A percentile compares a stretch with the other conserved stretches of the same genome.
Evolutionary conservation across 1,140 invertebrate genomes (phyloP).

Genomic region (Ips nitidus): DNA sequence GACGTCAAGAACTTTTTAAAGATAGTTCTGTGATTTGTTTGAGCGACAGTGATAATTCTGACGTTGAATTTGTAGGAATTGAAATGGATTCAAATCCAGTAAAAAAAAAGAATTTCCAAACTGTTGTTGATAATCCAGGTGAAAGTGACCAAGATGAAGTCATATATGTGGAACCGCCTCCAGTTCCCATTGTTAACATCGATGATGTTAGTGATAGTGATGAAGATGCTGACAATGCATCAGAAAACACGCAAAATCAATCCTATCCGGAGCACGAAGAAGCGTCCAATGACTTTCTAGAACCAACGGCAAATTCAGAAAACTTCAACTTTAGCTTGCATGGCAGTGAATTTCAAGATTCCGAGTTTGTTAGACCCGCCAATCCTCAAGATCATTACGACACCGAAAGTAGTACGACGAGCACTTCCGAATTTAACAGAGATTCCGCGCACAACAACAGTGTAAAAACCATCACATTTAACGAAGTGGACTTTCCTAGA

Average conservation of each 20-base stretch:
- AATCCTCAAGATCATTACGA: constrained; percentile 39
- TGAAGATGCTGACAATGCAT: constrained; percentile 7
- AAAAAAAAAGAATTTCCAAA: background rate
- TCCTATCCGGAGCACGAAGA: constrained; percentile 26
- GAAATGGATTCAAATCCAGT: background rate
- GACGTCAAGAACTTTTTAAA: background rate
- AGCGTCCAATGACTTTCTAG: constrained; percentile 44
- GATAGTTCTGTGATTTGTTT: constrained; percentile 13
- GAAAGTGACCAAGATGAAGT: constrained; percentile 39
- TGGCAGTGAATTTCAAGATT: constrained; percentile 41
- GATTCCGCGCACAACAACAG: constrained; percentile 34
- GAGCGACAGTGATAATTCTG: constrained; percentile 26
- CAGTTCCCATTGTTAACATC: constrained; percentile 38
- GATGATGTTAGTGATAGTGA: constrained; percentile 29
- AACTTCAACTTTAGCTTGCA: constrained; percentile 45
- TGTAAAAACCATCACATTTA: constrained; percentile 42
- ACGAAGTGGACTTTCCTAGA: constrained; percentile 45
- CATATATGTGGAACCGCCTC: constrained; percentile 40
- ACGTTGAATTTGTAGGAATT: constrained; percentile 10
- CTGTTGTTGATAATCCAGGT: background rate
- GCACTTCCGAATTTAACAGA: constrained; percentile 37
- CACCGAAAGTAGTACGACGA: constrained; percentile 46
- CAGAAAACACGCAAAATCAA: background rate
- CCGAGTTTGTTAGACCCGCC: constrained; percentile 35
- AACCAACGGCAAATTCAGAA: constrained; percentile 24